Percentiles rank a stretch among this genome's conserved stretches.
These are phyloP conservation scores for Pachliopta kotzebuea DNA, from an alignment of 2,888 invertebrate species.

Conservation along the genomic window DNA sequence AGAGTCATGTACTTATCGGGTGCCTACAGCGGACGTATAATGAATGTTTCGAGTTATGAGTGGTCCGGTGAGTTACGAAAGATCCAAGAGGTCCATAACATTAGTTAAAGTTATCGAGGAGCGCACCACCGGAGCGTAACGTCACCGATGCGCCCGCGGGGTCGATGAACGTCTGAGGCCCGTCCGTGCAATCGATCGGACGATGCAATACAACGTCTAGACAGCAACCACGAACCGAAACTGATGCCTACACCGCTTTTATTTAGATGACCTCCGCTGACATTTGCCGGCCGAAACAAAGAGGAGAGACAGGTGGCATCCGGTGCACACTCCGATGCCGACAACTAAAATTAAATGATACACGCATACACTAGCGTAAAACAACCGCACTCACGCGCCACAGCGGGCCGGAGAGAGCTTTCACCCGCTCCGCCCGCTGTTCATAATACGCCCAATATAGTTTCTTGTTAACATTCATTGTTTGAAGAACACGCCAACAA, in stretches of 20 bases:
- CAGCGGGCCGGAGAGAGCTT: slow-evolving; percentile 60
- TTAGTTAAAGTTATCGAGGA: slow-evolving; percentile 67
- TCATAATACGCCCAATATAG: slow-evolving; percentile 44
- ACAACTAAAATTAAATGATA: slow-evolving; percentile 68
- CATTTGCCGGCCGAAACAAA: slow-evolving; percentile 77
- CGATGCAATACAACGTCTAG: slow-evolving; percentile 77
- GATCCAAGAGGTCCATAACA: slow-evolving; percentile 53
- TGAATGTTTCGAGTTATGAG: slow-evolving; percentile 27
- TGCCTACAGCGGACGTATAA: slow-evolving; percentile 26
- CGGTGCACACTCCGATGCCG: slow-evolving; percentile 56
- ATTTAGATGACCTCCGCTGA: slow-evolving; percentile 79
- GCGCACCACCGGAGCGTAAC: slow-evolving; percentile 78
- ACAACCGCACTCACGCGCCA: slow-evolving; percentile 32
- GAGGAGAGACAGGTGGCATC: slow-evolving; percentile 72
- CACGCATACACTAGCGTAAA: slow-evolving; percentile 52
- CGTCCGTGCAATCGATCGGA: slow-evolving; percentile 77
- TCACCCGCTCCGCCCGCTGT: slow-evolving; percentile 60
- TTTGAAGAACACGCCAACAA: slow-evolving; percentile 40
- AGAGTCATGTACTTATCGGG: slow-evolving; percentile 30
- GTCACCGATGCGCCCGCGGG: slow-evolving; percentile 79
- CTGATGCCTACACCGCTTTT: slow-evolving; percentile 68
- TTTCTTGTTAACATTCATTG: slow-evolving; percentile 46
- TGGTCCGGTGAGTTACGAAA: slow-evolving; percentile 29
- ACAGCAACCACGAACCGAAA: slow-evolving; percentile 71
- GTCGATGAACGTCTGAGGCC: slow-evolving; percentile 77